Evolutionary conservation across 2,113 vertebrate genomes (phyloP).

Genomic region (Sardina pilchardus): DNA sequence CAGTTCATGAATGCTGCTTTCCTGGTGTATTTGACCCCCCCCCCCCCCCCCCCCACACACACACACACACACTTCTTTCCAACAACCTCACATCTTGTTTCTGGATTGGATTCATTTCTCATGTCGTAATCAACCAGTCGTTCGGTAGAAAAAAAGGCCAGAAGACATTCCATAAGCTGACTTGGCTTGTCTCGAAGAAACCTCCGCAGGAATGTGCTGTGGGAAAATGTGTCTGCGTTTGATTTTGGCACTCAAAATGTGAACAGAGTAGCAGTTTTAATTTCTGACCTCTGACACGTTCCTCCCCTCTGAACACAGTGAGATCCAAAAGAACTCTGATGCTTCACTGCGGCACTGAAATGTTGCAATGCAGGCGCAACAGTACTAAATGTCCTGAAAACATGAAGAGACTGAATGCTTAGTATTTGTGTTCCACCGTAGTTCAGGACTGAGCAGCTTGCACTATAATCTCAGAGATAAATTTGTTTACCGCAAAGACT

Average conservation of each 20-base stretch:
- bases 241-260: neutral
- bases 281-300: neutral
- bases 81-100: neutral
- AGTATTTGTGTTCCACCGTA: neutral
- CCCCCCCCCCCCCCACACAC: neutral
- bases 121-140: neutral
- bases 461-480: neutral
- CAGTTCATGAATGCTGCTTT: neutral
- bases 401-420: neutral
- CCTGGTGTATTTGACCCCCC: neutral
- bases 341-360: neutral
- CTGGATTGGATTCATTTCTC: slow-evolving; percentile 19
- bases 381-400: neutral
- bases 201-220: neutral
- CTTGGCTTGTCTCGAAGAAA: neutral
- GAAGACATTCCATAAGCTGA: neutral
- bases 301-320: neutral
- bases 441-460: neutral
- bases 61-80: too few species aligned
- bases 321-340: neutral
- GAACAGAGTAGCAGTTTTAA: neutral
- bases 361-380: too few species aligned
- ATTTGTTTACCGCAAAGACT: neutral
- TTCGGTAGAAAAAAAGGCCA: neutral
- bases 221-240: neutral